Evolutionary conservation across 2,888 invertebrate genomes (phyloP).

Genomic region (Ophion obscuratus): DNA sequence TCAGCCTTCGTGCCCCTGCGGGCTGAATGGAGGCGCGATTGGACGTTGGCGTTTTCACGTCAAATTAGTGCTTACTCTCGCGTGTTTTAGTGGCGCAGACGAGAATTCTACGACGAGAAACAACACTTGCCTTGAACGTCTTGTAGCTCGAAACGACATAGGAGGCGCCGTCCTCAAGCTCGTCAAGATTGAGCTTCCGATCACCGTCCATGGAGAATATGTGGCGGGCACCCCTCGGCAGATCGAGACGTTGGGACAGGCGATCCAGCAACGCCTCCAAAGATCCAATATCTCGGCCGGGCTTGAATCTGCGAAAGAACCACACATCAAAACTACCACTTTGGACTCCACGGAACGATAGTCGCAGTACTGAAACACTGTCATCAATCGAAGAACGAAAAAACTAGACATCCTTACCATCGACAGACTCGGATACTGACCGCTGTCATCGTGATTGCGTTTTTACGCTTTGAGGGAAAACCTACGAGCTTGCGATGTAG

Average conservation of each 20-base stretch:
- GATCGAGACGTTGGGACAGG: conserved; percentile 93
- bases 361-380: neutral
- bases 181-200: conserved; percentile 92
- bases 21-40: neutral
- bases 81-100: neutral
- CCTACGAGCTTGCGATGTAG: too few species aligned
- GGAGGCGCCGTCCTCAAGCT: conserved; percentile 95
- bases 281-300: conserved; percentile 94
- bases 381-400: neutral
- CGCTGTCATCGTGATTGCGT: too few species aligned
- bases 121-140: conserved; percentile 92
- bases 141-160: conserved; percentile 97
- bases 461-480: too few species aligned
- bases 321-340: neutral
- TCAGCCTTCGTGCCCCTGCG: neutral
- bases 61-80: neutral
- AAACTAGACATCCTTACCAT: too few species aligned
- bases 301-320: conserved; percentile 87
- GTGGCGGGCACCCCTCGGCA: conserved; percentile 95
- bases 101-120: neutral
- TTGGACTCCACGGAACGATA: neutral
- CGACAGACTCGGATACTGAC: too few species aligned
- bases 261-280: conserved; percentile 94
- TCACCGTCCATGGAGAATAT: conserved; percentile 97
- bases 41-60: neutral